Evolutionary conservation across 2,888 invertebrate genomes (phyloP), one percentile per base, ranked within the genome.

Genomic region (Bellardia bayeri): DNA sequence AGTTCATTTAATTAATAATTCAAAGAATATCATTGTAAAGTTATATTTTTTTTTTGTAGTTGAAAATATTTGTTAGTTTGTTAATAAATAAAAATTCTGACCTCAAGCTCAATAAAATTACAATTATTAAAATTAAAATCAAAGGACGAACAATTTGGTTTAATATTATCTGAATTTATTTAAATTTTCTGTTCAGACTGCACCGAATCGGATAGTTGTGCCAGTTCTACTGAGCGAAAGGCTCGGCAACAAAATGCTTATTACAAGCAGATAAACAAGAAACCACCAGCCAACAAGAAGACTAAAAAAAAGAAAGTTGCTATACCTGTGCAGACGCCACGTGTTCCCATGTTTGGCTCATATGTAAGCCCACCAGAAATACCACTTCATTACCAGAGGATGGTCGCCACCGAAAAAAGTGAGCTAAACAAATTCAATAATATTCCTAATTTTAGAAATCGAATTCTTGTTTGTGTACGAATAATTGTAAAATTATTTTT

Each of bases 161-260:
- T 23, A 23, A 23, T 23, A 23, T 23, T 23, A 23, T 23, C 23
- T 23, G 23, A 23, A 23, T 16, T 54, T 56, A 16, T 56, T 9
- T 42, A 51, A 8, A 16, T 51, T 49, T 51, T 75, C 2, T 16
- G 2, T 86, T 7, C 45, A 92, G 92, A 92, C 90, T 97, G 97
- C 93, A 97, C 97, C 83, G 98, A 98, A 93, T 98, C 98, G 7
- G 98, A 98, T 93, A 98, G 97, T 90, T 98, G 98, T 89, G 97
- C 93, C 54, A 94, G 94, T 88, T 94, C 94, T 49, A 93, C 94
- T n/a, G 94, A 94, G 89, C 91, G 93, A 80, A 94, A 95, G 87
- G 95, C 96, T 89, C 94, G 95, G 86, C 95, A 95, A 33, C 95
- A 95, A 89, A 96, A 95, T 90, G 94, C 95, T 42, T 91, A 88